Conservation (phyloP, 2,113 vertebrate genomes). For the rat (Rattus norvegicus) region GRCr8 NC_086032.1:78131501-78132000, state of each 20-base stretch:
- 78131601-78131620: not conserved
- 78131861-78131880: not conserved
- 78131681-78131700: not conserved
- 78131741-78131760: not conserved
- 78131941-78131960: rapidly evolving
- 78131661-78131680: rapidly evolving
- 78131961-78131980: not conserved
- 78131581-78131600: not conserved
- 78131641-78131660: not conserved
- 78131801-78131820: rapidly evolving
- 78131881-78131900: not conserved
- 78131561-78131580: not conserved
- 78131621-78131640: not conserved
- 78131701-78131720: not conserved
- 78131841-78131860: not conserved
- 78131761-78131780: not conserved
- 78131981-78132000: rapidly evolving
- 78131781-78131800: not conserved
- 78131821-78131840: not conserved
- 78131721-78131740: rapidly evolving
- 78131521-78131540: no score
- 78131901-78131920: rapidly evolving
- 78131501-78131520: not conserved
- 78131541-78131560: not conserved
- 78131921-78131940: rapidly evolving